These are phyloP conservation scores for Parus major DNA, from an alignment of 2,113 vertebrate species.

Conservation along the genomic window DNA sequence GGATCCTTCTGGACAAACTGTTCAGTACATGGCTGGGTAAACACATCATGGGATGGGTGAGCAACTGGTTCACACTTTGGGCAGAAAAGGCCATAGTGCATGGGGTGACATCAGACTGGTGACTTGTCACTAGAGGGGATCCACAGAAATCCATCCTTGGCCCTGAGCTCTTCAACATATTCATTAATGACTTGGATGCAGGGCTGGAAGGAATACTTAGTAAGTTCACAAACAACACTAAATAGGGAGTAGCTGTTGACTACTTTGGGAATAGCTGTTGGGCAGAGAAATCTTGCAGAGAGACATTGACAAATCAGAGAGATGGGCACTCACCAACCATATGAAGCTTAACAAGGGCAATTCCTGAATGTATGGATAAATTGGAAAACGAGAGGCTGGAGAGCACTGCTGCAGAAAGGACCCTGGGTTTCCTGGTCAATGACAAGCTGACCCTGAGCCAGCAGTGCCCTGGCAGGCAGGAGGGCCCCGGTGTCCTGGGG, in stretches of 20 bases:
- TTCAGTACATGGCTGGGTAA: neutral
- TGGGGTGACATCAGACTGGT: neutral
- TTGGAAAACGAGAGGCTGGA: too few species aligned
- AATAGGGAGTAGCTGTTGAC: neutral
- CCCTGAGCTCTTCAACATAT: neutral
- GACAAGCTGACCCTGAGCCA: fast-evolving
- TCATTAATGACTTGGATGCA: neutral
- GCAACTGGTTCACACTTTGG: fast-evolving
- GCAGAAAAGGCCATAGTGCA: neutral
- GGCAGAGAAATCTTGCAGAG: neutral
- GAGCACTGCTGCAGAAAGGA: neutral
- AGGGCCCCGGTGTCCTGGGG: neutral
- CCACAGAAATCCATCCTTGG: fast-evolving
- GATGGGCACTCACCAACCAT: neutral
- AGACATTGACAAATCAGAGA: too few species aligned
- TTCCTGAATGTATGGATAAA: neutral
- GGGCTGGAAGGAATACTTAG: neutral
- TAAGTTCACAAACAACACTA: neutral
- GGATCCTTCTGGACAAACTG: neutral
- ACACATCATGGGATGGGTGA: neutral
- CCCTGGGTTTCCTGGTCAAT: fast-evolving
- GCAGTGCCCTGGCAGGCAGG: neutral
- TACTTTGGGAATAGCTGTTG: neutral
- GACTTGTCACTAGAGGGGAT: neutral
- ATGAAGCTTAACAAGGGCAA: neutral